Base-by-base conservation (phyloP, 2,888 invertebrate species). In the Blastobasis adustella region DNA sequence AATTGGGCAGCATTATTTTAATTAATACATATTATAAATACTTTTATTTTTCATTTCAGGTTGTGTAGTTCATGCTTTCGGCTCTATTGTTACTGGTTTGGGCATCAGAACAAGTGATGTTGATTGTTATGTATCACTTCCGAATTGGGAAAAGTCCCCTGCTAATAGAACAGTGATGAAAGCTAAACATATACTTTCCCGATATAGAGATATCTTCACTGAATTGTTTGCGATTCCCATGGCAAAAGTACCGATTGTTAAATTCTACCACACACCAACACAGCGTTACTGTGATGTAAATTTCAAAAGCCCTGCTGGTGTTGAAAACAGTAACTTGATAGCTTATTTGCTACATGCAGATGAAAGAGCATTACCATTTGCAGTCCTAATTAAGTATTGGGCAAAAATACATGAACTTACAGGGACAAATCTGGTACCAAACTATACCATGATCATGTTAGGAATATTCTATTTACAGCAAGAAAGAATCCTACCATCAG, bases 161-260 rank as follows among this genome's bases (percentile, higher is more conserved):
- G 60, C 49, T 4, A 61, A 64, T 6, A 55, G 50, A 9, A 55
- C 46, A 53, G 58, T 51, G 69, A 73, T 60, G 1, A 53, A 53
- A 42, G 86, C 90, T 0, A 85, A 76, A 55, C 68, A 65, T 8
- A 49, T 79, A 0, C 71, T 92, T 8, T 4, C n/a, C 42, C 42
- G 42, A 44, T 69, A 71, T 23, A 60, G 63, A 0, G 50, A 58
- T 4, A 59, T 77, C 43, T 93, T 92, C 63, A 61, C 69, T 0
- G 76, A 91, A 37, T 67, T 92, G n/a, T 71, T 92, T 53, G 85
- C 91, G 1, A 93, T 95, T 61, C 89, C 91, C 0, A 74, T 77
- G 42, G 94, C 95, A 0, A 92, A 92, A 67, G 93, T 93, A 0
- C 96, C 96, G 0, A 94, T 96, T 53, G 90, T 96, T 0, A 94